Base-by-base conservation (phyloP, 2,113 vertebrate genomes). In the Hyla sarda region DNA sequence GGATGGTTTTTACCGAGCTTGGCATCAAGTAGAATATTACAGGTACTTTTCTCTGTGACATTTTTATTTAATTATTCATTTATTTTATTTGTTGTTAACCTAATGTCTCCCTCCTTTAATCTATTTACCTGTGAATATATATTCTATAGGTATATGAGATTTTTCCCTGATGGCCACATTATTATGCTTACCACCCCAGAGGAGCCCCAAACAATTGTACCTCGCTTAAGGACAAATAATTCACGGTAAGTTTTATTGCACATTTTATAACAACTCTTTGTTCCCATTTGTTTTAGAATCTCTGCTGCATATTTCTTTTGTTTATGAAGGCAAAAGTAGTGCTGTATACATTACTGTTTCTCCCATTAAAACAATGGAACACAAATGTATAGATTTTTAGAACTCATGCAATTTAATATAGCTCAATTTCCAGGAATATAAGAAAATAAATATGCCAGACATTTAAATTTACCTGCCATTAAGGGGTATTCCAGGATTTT, bases 11-110 rank as follows among this genome's bases (percentile, higher is more conserved):
- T 99, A 99, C 89, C 95, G 97, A 90, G 96, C 98, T 0, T 99
- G 97, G 97, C 98, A 99, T 93, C 96, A 98, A 89, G 98, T 99
- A 90, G 97, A 98, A 91, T 99, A 96, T 94, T 99, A 98, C 94
- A 97, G 98, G 98, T 99, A 93, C 2, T 30, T 62, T 25, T 50
- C 60, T 23, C 9, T 8, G 17, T 28, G n/a, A 28, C 25, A 28
- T 13, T 25, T 62, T 25, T 62, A 28, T 7, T 41, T 41, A n/a
- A n/a, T 41, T 41, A 41, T 62, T n/a, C n/a, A 2, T 62, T 12
- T 13, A 0, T 16, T 45, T 10, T 2, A 41, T 4, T n/a, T 41
- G 0, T 60, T 60, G 21, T n/a, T 60, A 10, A 60, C 16, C 23
- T 23, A 13, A 28, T 52, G 3, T 52, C 65, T 85, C 45, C 13